phyloP scores from a whole-genome alignment of 1,140 invertebrate genomes.

The Ganaspis sp. region DNA sequence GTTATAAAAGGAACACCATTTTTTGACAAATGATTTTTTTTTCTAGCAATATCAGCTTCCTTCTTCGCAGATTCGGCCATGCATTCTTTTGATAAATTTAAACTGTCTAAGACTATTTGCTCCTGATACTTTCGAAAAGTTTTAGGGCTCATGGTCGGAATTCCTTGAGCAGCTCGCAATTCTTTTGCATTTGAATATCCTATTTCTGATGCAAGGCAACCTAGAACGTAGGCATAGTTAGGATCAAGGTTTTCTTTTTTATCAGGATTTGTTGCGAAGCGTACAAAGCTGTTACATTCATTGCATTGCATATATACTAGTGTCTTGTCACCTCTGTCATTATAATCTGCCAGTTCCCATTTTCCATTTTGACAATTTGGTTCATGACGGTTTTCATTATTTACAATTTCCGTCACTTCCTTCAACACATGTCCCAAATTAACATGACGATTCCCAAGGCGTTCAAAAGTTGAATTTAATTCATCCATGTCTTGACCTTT shows the following conservation, averaged over 20 bases:
- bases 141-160: neutral
- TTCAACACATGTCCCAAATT: neutral
- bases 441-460: neutral
- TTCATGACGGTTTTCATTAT: neutral
- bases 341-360: neutral
- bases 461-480: too few relatives aligned
- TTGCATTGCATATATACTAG: neutral
- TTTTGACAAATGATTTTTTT: neutral
- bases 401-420: neutral
- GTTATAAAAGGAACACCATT: constrained; percentile 47
- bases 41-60: neutral
- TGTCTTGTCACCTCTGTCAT: neutral
- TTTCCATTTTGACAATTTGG: too few relatives aligned
- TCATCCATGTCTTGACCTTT: too few relatives aligned
- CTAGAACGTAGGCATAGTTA: neutral
- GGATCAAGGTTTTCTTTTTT: neutral
- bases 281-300: neutral
- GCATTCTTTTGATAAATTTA: neutral
- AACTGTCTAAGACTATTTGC: neutral
- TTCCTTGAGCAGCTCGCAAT: neutral
- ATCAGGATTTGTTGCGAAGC: neutral
- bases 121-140: neutral
- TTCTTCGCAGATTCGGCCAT: neutral
- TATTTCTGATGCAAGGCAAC: neutral
- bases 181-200: neutral